Evolutionary conservation across 2,797 vertebrate species (phyloP).

Genomic region (Labeo calbasu): DNA sequence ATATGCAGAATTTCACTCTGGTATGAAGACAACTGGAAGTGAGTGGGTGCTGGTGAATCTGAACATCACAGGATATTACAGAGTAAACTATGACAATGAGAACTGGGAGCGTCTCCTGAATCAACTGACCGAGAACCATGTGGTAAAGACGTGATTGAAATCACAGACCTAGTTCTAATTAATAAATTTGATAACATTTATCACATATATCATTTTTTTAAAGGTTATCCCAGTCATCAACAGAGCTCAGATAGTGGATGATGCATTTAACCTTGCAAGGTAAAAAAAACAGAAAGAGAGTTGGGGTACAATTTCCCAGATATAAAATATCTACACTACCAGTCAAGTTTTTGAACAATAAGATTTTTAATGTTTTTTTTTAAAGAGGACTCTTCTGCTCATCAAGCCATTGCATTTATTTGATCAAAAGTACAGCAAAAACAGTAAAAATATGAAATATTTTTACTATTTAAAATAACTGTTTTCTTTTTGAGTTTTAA

Average conservation of each 20-base stretch:
- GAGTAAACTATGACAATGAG: constrained; percentile 86
- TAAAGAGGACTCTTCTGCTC: too few relatives aligned
- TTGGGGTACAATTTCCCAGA: not conserved
- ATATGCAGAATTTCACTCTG: constrained; percentile 18
- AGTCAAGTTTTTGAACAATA: too few relatives aligned
- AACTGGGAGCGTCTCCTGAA: constrained; percentile 85
- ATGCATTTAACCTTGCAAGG: constrained; percentile 93
- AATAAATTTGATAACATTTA: not conserved
- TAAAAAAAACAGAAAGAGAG: constrained; percentile 62
- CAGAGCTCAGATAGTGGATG: constrained; percentile 90
- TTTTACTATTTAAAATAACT: too few relatives aligned
- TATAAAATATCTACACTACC: not conserved
- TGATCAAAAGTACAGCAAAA: too few relatives aligned
- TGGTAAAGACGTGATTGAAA: constrained; percentile 66
- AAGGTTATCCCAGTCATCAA: constrained; percentile 86
- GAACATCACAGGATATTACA: constrained; percentile 85
- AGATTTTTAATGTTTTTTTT: too few relatives aligned
- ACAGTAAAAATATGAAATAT: too few relatives aligned
- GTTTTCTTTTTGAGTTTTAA: too few relatives aligned
- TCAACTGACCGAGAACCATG: constrained; percentile 19
- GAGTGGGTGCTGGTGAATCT: constrained; percentile 86
- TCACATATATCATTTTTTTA: constrained; percentile 14
- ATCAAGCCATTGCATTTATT: too few relatives aligned
- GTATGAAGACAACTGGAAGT: not conserved
- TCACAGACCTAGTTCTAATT: not conserved